Evolutionary conservation across 2,113 vertebrate species (phyloP).

Genomic region (Atractosteus spatula): DNA sequence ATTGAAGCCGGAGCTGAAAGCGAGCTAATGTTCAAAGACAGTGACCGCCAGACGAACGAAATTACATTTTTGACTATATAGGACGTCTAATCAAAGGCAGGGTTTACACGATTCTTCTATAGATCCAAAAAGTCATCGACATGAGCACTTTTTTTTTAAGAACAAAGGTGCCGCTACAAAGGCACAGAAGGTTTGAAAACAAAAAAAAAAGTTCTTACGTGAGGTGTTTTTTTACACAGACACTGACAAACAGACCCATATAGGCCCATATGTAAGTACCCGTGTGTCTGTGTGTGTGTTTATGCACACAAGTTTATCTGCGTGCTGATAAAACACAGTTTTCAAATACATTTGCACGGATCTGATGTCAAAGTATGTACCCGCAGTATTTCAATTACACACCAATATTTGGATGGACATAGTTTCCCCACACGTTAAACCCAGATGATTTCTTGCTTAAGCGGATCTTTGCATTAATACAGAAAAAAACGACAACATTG

Average conservation of each 20-base stretch:
- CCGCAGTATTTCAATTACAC: no score
- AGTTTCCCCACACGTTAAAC: background rate
- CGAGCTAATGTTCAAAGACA: constrained; percentile 85
- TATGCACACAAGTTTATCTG: no score
- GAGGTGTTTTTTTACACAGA: background rate
- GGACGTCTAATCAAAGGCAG: constrained; percentile 63
- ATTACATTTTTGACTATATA: constrained; percentile 59
- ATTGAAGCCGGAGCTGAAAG: constrained; percentile 80
- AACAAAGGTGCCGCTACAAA: constrained; percentile 69
- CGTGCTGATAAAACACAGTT: no score
- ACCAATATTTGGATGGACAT: background rate
- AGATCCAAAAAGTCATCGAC: constrained; percentile 73
- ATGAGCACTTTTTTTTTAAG: constrained; percentile 60
- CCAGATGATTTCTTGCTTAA: background rate
- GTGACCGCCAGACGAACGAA: constrained; percentile 66
- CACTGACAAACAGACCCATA: no score
- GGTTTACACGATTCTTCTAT: constrained; percentile 59
- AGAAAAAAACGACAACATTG: no score
- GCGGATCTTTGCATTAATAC: background rate
- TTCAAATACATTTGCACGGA: no score
- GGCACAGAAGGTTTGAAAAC: constrained; percentile 60
- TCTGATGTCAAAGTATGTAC: no score
- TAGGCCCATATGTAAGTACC: no score
- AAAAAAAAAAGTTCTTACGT: constrained; percentile 20
- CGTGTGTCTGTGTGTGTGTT: no score